These are phyloP conservation scores for Synchiropus splendidus DNA, from an alignment of 2,113 vertebrate genomes.

Conservation along the genomic window DNA sequence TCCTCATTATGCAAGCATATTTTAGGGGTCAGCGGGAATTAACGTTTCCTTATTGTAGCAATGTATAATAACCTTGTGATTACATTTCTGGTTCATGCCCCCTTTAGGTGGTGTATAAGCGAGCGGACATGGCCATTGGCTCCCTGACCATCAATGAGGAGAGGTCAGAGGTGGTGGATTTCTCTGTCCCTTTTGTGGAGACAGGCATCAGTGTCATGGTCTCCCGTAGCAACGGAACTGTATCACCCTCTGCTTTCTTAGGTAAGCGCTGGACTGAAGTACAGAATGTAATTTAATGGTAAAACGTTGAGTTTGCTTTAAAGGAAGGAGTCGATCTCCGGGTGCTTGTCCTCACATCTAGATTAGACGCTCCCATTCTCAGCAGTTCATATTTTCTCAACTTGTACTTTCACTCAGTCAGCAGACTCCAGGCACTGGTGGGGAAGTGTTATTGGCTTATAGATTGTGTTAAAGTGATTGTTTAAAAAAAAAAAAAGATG, in stretches of 20 bases:
- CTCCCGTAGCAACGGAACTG: conserved; percentile 85
- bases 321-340: conserved; percentile 26
- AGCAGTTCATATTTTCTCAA: conserved; percentile 37
- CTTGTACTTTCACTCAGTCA: conserved; percentile 42
- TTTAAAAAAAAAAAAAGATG: conserved; percentile 6
- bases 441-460: conserved; percentile 38
- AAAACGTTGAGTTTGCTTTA: conserved; percentile 44
- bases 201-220: conserved; percentile 91
- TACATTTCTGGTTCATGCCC: conserved; percentile 4
- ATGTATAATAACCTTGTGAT: conserved; percentile 6
- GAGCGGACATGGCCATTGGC: conserved; percentile 89
- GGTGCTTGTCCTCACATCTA: conserved; percentile 38
- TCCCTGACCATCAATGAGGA: conserved; percentile 89
- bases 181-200: conserved; percentile 87
- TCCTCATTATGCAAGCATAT: conserved; percentile 2
- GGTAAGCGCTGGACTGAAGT: conserved; percentile 59
- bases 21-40: conserved; percentile 10
- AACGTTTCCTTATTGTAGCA: too few relatives aligned
- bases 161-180: conserved; percentile 84
- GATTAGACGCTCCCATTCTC: conserved; percentile 31
- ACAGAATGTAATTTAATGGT: conserved; percentile 22
- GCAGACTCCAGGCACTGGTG: conserved; percentile 34
- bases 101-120: conserved; percentile 78
- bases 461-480: conserved; percentile 32
- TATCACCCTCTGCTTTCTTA: conserved; percentile 85